Percentiles rank a stretch among this genome's conserved stretches.
Evolutionary conservation across 2,888 invertebrate species (phyloP).

Genomic region (Drepanosiphum platanoidis): DNA sequence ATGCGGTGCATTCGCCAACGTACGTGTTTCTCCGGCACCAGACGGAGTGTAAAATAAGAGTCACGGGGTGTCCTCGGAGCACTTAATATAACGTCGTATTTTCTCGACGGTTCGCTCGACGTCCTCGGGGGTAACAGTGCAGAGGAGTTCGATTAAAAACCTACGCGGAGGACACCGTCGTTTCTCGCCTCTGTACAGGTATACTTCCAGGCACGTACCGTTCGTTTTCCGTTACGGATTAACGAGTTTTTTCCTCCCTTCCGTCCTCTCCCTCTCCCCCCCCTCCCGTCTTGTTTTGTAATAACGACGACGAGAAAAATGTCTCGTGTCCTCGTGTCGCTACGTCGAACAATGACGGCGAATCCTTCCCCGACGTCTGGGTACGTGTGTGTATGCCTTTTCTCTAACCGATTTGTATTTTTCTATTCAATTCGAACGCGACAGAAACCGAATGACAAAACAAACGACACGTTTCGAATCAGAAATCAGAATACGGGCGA

Average conservation of each 20-base stretch:
- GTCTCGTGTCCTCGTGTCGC: no score
- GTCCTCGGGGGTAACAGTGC: not conserved
- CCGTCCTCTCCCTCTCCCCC: no score
- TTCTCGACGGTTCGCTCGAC: not conserved
- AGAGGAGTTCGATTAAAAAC: not conserved
- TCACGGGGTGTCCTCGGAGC: not conserved
- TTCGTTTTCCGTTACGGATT: not conserved
- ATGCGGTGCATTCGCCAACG: not conserved
- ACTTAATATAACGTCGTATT: slow-evolving; percentile 14
- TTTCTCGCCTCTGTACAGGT: not conserved
- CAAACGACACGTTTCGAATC: no score
- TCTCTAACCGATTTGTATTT: no score
- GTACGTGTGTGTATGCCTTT: no score
- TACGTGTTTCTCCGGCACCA: not conserved
- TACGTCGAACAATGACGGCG: no score
- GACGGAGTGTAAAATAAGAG: not conserved
- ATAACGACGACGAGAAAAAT: not conserved
- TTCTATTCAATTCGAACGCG: no score
- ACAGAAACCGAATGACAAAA: no score
- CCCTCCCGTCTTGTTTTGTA: not conserved
- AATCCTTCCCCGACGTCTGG: no score
- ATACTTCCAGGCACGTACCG: no score
- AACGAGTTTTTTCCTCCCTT: slow-evolving; percentile 30
- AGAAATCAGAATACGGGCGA: no score
- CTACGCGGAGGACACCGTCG: not conserved